Base-by-base conservation (phyloP, 2,888 invertebrate species). In the Ormia ochracea region DNA sequence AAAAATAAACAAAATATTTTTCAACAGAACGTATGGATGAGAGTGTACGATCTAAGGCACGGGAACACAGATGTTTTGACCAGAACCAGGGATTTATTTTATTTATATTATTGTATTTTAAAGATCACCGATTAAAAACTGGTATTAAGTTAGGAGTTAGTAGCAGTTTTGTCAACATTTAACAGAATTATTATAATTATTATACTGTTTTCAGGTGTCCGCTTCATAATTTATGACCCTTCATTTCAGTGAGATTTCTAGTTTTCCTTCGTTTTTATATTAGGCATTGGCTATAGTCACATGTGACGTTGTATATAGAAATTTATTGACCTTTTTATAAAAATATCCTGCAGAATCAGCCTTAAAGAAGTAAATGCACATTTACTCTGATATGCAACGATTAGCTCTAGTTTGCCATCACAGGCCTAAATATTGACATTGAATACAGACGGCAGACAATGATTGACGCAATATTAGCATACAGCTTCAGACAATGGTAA, bases 401-500 rank as follows among this genome's bases (percentile, higher is more conserved):
- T 52, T 80, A 61, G 61, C 72, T 72, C 52, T 21, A 52, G 72
- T 76, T 80, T 80, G 81, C 74, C 82, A 61, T 70, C 70, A 69
- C 77, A 77, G 61, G 70, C 69, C 17, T 78, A 26, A 75, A 73
- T 81, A 78, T 72, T 78, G 78, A 75, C 81, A 78, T 74, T 79
- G 73, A 38, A 56, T 81, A 54, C 58, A 72, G 50, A 45, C 28
- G 45, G 41, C 14, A 7, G 48, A 68, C 76, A 56, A 85, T 85
- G 87, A 87, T 87, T 87, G 86, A 87, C 86, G 82, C 82, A 76
- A 78, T 83, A 87, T 87, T 87, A 84, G 85, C 86, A 87, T 87
- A 87, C 83, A 77, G 82, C 81, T 81, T 68, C 77, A 45, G 61
- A 72, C 70, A 63, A 69, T 74, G 31, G 38, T 23, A 14, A 26